Base-by-base conservation (phyloP, 2,888 invertebrate genomes). In the Eupithecia pulchellata region DNA sequence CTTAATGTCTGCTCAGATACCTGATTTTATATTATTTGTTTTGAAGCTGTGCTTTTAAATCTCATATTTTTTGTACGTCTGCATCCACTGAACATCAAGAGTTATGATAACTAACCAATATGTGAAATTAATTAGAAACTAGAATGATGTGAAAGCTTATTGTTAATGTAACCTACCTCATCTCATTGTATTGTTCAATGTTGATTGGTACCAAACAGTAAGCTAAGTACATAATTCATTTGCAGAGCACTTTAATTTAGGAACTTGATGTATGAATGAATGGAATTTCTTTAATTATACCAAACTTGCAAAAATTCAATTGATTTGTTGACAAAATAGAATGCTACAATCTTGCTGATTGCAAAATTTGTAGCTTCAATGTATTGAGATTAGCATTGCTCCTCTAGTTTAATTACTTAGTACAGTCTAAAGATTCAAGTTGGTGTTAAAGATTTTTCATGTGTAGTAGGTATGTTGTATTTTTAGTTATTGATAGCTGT, bases 61-160 rank as follows among this genome's bases (percentile, higher is more conserved):
- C 88, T 85, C 20, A 47, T 42, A 42, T 42, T 81, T 84, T 86
- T 85, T 84, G 84, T 81, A 64, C 85, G 82, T 89, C 84, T 84
- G 84, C 71, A 84, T 85, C 76, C 78, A 80, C 83, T 82, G 79
- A 89, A 86, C 90, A 90, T 87, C 88, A 84, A 47, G 81, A 89
- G 91, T 91, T 92, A 92, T 91, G 91, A 87, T 91, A 84, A 83
- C 89, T 89, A 84, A 86, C 84, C 85, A 89, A 87, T 80, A 87
- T 92, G 91, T 94, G 92, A 93, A 93, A 91, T 93, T 91, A 89
- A 91, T 93, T 91, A 89, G 93, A 93, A 92, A 93, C 89, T 84
- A 87, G 82, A 87, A 79, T 80, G 81, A 85, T 89, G 84, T 83
- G 86, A 88, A 79, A 79, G 88, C 89, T 89, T 91, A 90, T 89